phyloP scores from a whole-genome alignment of 2,113 vertebrate species.

The Xyrauchen texanus region DNA sequence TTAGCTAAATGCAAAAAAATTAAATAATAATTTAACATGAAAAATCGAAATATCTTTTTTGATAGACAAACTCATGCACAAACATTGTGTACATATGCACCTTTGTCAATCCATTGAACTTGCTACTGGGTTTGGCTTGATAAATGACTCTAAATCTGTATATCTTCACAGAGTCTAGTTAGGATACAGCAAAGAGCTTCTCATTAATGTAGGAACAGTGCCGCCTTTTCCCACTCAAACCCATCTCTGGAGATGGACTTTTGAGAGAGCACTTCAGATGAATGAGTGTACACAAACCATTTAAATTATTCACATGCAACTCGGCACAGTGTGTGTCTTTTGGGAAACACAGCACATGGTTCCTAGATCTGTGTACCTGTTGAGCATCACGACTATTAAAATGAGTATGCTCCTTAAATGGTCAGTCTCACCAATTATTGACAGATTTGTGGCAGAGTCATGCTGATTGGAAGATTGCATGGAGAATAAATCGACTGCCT shows the following conservation, averaged over 20 bases:
- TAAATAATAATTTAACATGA: too few species aligned
- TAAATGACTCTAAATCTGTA: slow-evolving; percentile 40
- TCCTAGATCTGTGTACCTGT: slow-evolving; percentile 47
- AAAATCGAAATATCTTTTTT: too few species aligned
- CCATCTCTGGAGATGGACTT: slow-evolving; percentile 47
- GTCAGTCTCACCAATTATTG: slow-evolving; percentile 37
- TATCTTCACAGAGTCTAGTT: slow-evolving; percentile 44
- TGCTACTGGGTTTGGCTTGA: slow-evolving; percentile 34
- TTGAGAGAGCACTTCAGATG: slow-evolving; percentile 62
- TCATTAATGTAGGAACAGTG: slow-evolving; percentile 54
- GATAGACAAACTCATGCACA: too few species aligned
- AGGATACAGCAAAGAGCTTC: slow-evolving; percentile 50
- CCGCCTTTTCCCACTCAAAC: slow-evolving; percentile 57
- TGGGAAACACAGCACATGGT: slow-evolving; percentile 52
- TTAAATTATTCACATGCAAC: slow-evolving; percentile 64
- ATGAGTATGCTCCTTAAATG: slow-evolving; percentile 43
- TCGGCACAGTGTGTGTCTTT: slow-evolving; percentile 57
- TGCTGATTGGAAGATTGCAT: too few species aligned
- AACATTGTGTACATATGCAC: background rate
- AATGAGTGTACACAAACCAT: slow-evolving; percentile 57
- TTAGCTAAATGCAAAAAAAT: too few species aligned
- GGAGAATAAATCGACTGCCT: slow-evolving; percentile 10
- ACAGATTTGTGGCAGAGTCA: slow-evolving; percentile 14
- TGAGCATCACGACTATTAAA: slow-evolving; percentile 43
- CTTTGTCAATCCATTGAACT: background rate